Evolutionary conservation across 1,140 invertebrate genomes (phyloP), one percentile per base, ranked within the genome.

Genomic region (Lordiphosa collinella): DNA sequence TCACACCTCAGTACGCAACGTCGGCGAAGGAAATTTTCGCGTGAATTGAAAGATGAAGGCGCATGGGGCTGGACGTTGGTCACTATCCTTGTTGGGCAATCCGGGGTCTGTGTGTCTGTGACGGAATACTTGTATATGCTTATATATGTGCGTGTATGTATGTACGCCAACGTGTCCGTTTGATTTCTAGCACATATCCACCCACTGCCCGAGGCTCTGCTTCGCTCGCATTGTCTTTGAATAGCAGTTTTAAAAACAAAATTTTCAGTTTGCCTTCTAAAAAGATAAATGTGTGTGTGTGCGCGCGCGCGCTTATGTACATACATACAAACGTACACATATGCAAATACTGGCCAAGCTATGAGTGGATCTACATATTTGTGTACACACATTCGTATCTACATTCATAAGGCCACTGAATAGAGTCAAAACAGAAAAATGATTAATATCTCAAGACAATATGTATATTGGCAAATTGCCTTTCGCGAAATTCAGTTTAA

Each of bases 11-110:
- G 38, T 59, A 56, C 58, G 76, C 56, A 61, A 54, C 38, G 44
- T 57, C 35, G 58, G 67, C 67, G 78, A 82, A 82, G 76, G 72
- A 82, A 82, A 82, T 76, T 84, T 82, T 82, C 76, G 76, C 76
- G 76, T 84, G 76, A 84, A 84, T 82, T 82, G 78, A 84, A 80
- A 80, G 76, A 80, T 80, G 76, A 82, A 80, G 76, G 71, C 71
- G 72, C 68, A 68, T 61, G 74, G 74, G 71, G 71, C 71, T 71
- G 76, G 76, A 63, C 75, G 67, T 37, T 80, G 75, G 75, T 71
- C 76, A 82, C 66, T 58, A 67, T 49, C 54, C 47, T 54, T 51
- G 56, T 61, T 61, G 38, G 53, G 34, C 40, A 25, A 59, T 36
- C 22, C 18, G 9, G 8, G 12, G 34, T 38, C 14, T 38, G 35